These are phyloP conservation scores for Pelmatolapia mariae DNA, from an alignment of 2,113 vertebrate genomes.

Conservation along the genomic window DNA sequence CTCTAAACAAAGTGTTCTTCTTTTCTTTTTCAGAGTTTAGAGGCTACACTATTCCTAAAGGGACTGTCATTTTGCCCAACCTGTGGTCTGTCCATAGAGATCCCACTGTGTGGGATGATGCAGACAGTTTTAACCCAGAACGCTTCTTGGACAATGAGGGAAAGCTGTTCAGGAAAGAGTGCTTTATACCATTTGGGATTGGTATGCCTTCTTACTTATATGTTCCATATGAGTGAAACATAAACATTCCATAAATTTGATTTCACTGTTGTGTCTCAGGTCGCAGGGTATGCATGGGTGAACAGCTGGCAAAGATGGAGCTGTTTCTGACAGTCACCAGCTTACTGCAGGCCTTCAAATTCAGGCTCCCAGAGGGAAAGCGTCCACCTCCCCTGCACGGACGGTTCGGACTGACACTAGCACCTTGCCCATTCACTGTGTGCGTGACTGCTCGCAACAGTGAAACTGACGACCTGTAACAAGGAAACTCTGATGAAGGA, in stretches of 20 bases:
- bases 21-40: conserved; percentile 76
- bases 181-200: conserved; percentile 93
- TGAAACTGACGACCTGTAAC: neutral
- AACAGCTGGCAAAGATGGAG: conserved; percentile 96
- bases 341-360: conserved; percentile 85
- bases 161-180: conserved; percentile 81
- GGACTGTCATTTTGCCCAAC: conserved; percentile 84
- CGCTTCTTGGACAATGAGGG: conserved; percentile 88
- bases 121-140: conserved; percentile 81
- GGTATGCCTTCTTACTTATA: conserved; percentile 65
- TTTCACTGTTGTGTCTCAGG: conserved; percentile 63
- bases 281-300: conserved; percentile 93
- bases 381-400: conserved; percentile 78
- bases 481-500: neutral
- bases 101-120: conserved; percentile 84
- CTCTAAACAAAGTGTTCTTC: neutral
- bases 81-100: conserved; percentile 92
- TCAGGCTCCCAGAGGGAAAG: conserved; percentile 75
- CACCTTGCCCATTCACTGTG: conserved; percentile 80
- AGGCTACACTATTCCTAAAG: conserved; percentile 90
- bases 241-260: neutral
- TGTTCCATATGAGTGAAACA: neutral
- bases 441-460: conserved; percentile 41
- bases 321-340: conserved; percentile 85
- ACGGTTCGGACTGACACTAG: conserved; percentile 88